These are phyloP conservation scores for Phoenicopterus ruber DNA, from an alignment of 2,113 vertebrate species.

Conservation along the genomic window DNA sequence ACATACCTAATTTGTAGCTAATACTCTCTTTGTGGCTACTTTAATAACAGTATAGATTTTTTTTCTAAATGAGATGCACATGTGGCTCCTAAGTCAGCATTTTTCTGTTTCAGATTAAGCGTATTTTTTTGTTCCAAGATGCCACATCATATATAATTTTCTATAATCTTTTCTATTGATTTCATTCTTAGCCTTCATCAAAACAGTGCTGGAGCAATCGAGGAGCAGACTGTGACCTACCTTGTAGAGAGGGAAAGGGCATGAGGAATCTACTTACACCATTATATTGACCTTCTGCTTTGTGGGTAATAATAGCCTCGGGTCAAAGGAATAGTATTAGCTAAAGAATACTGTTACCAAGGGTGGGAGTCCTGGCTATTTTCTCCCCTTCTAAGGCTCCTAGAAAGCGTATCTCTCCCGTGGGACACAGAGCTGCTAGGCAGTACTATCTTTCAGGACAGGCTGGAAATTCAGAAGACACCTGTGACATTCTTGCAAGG, in stretches of 20 bases:
- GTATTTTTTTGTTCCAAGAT: background rate
- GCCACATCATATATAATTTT: slow-evolving; percentile 34
- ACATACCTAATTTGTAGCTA: slow-evolving; percentile 61
- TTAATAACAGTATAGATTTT: slow-evolving; percentile 50
- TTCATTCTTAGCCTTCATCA: background rate
- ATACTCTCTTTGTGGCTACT: slow-evolving; percentile 52
- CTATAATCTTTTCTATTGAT: slow-evolving; percentile 24
- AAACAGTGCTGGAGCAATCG: background rate
- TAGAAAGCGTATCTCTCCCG: rapidly evolving
- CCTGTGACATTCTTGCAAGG: background rate
- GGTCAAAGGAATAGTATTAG: background rate
- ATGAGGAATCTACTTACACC: background rate
- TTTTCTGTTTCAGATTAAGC: slow-evolving; percentile 48
- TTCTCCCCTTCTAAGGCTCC: background rate
- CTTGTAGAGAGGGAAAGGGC: background rate
- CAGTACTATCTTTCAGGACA: background rate
- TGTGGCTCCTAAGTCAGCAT: background rate
- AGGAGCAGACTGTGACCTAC: background rate
- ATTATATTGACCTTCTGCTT: background rate
- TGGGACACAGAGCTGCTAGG: background rate
- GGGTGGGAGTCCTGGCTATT: background rate
- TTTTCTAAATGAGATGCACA: slow-evolving; percentile 44
- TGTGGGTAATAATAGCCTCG: background rate
- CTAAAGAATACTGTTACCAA: background rate
- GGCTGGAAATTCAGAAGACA: background rate